Evolutionary conservation across 2,888 invertebrate species (phyloP).

Genomic region (Lasioglossum calceatum): DNA sequence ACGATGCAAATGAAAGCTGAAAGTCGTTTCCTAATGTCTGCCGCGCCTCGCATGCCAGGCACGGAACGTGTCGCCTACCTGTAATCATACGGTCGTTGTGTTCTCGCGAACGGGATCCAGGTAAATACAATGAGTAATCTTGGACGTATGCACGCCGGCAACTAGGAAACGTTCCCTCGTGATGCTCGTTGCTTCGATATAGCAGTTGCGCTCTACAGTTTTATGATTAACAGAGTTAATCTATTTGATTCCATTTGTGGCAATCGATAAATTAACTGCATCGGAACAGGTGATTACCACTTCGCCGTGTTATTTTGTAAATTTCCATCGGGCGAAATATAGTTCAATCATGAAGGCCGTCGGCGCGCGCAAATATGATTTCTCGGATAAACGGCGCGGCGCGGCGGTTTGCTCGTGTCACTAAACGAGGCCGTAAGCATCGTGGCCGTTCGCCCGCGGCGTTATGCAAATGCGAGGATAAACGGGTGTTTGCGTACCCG

Average conservation of each 20-base stretch:
- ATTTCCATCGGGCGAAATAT: not conserved
- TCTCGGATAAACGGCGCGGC: conserved; percentile 5
- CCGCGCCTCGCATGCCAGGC: conserved; percentile 54
- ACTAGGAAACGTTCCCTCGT: not conserved
- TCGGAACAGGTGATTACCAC: not conserved
- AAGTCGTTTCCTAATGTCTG: conserved; percentile 63
- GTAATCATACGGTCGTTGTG: conserved; percentile 58
- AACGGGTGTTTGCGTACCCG: conserved; percentile 39
- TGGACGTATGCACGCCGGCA: not conserved
- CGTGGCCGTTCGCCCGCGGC: not conserved
- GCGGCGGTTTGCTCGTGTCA: not conserved
- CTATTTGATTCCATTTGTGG: too few species aligned
- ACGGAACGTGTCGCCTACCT: conserved; percentile 62
- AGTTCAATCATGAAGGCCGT: not conserved
- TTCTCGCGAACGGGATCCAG: conserved; percentile 54
- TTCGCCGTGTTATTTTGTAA: not conserved
- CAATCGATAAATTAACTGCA: too few species aligned
- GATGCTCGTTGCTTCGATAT: not conserved
- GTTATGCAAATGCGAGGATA: conserved; percentile 48
- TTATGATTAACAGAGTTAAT: too few species aligned
- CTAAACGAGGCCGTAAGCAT: conserved; percentile 16
- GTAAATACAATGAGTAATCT: conserved; percentile 3
- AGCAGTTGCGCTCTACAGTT: not conserved
- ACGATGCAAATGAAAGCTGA: conserved; percentile 72
- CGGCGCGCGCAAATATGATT: not conserved